These are phyloP conservation scores for Helicoverpa assulta DNA, from an alignment of 2,888 invertebrate species.

Conservation along the genomic window DNA sequence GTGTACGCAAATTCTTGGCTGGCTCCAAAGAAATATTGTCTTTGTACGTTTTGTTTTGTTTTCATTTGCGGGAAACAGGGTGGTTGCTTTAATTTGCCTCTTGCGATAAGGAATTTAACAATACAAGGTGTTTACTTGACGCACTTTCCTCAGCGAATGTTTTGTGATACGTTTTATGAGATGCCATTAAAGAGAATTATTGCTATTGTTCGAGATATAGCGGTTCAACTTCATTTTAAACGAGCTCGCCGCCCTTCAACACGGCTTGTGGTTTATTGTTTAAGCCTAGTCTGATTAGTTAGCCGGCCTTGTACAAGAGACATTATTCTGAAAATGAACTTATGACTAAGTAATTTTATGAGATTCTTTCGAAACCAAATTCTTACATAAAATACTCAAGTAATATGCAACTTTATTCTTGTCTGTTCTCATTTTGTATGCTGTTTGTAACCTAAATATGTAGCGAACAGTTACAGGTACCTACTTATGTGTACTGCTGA, in stretches of 20 bases:
- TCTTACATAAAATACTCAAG: no score
- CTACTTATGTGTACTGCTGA: slow-evolving; percentile 2
- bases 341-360: background rate
- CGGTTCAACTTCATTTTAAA: slow-evolving; percentile 63
- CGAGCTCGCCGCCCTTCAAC: slow-evolving; percentile 32
- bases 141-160: slow-evolving; percentile 65
- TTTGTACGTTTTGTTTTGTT: slow-evolving; percentile 72
- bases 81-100: slow-evolving; percentile 70
- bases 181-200: slow-evolving; percentile 69
- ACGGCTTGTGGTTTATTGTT: slow-evolving; percentile 39
- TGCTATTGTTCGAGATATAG: slow-evolving; percentile 66
- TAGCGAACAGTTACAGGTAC: no score
- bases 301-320: slow-evolving; percentile 4
- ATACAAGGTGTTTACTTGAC: slow-evolving; percentile 74
- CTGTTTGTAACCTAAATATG: background rate
- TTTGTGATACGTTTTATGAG: slow-evolving; percentile 68
- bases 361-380: background rate
- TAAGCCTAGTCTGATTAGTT: slow-evolving; percentile 49
- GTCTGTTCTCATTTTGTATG: no score
- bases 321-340: background rate
- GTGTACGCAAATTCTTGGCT: slow-evolving; percentile 60
- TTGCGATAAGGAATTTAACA: slow-evolving; percentile 73
- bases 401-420: no score
- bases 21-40: slow-evolving; percentile 65
- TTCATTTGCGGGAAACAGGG: slow-evolving; percentile 69